Evolutionary conservation across 2,888 invertebrate genomes (phyloP), one percentile per base, ranked within the genome.

Genomic region (Rhamphomyia laevipes): DNA sequence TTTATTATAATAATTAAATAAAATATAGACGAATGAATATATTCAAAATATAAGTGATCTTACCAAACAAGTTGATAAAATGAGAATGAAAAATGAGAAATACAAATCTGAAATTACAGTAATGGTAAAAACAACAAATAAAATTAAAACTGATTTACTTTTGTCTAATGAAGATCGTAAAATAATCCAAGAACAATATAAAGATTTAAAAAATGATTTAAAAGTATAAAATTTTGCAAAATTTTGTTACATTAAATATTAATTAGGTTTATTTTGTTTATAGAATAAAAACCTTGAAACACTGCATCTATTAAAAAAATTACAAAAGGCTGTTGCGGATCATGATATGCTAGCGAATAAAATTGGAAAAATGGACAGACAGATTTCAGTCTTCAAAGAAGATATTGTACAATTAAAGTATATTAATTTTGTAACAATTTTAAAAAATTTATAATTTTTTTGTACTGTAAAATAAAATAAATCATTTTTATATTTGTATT

Each of bases 241-340:
- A 38, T 50, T 54, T 1, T 2, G 15, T 2, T 16, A n/a, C 6
- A 9, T 11, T 37, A 6, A 9, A 27, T 27, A n/a, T n/a, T n/a
- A n/a, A n/a, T n/a, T n/a, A n/a, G n/a, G n/a, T n/a, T n/a, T n/a
- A n/a, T 27, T 42, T 42, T 13, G 7, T 9, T 48, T 45, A 12
- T 21, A 54, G 54, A 27, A 27, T 7, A 27, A 27, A 27, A 9
- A 2, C 4, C 4, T 27, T 4, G 23, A 27, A 27, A 27, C 9
- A 6, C 52, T 48, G 17, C 60, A 61, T 47, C 23, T 63, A 7
- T 58, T 54, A 7, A 59, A 58, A 23, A 61, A 61, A 49, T 56
- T 60, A 18, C 65, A 64, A 42, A 65, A 63, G 44, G 52, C 61
- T 0, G 11, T 59, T 4, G 59, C 62, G 44, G 64, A 65, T 47